Conservation (phyloP, 2,888 invertebrate genomes). For the Orthosia incerta region DNA sequence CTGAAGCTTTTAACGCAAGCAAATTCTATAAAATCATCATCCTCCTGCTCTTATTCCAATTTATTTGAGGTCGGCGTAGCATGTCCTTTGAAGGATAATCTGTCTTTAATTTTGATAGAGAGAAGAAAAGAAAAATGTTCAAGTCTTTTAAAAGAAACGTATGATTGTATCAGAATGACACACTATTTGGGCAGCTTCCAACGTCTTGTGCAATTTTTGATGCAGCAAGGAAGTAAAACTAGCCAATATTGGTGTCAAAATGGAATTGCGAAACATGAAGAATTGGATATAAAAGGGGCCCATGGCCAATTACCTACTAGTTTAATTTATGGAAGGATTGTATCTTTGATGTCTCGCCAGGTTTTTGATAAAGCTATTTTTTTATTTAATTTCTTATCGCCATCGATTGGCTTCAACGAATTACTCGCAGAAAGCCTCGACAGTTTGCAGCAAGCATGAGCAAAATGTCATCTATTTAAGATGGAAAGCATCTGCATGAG, state of each 20-base stretch:
- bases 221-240: constrained; percentile 36
- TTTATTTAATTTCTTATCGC: background rate
- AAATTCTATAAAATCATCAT: too few species aligned
- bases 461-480: background rate
- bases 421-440: background rate
- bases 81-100: background rate
- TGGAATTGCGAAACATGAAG: background rate
- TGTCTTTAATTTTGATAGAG: background rate
- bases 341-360: too few species aligned
- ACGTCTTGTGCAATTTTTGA: constrained; percentile 28
- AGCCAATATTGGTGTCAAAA: constrained; percentile 33
- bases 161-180: constrained; percentile 38
- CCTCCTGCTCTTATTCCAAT: too few species aligned
- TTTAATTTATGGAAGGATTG: too few species aligned
- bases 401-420: background rate
- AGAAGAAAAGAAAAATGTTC: background rate
- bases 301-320: background rate
- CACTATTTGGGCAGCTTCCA: constrained; percentile 53
- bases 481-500: background rate
- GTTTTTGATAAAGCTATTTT: background rate
- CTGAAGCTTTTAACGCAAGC: background rate
- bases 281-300: background rate
- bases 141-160: constrained; percentile 21
- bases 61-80: too few species aligned
- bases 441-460: background rate